phyloP scores from a whole-genome alignment of 2,888 invertebrate species.

The Bellardia pandia region DNA sequence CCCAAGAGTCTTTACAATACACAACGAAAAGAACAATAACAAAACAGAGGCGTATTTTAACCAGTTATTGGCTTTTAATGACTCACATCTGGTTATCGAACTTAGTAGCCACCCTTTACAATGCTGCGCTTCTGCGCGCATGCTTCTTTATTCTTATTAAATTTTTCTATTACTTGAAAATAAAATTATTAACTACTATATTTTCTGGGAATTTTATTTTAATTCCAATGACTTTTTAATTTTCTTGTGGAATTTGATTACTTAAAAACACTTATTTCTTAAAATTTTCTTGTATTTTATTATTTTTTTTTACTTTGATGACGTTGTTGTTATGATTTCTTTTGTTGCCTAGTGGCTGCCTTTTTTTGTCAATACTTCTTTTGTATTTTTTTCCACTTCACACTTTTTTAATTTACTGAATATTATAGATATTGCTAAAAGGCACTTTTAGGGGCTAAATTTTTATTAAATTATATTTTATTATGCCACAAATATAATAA shows the following conservation, averaged over 20 bases:
- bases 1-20: conserved; percentile 21
- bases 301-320: conserved; percentile 58
- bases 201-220: conserved; percentile 18
- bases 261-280: neutral
- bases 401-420: conserved; percentile 1
- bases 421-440: neutral
- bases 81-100: conserved; percentile 43
- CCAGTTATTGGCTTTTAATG: conserved; percentile 16
- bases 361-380: conserved; percentile 26
- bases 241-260: conserved; percentile 34
- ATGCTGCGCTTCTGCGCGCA: conserved; percentile 63
- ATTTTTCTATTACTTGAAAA: conserved; percentile 31
- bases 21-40: conserved; percentile 27
- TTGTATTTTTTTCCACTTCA: neutral
- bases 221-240: conserved; percentile 1
- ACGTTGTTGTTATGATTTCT: conserved; percentile 65
- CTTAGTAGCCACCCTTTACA: conserved; percentile 6
- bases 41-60: neutral
- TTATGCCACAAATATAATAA: conserved; percentile 28
- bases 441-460: conserved; percentile 12
- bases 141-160: conserved; percentile 32
- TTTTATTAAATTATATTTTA: conserved; percentile 39
- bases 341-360: conserved; percentile 34
- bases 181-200: neutral
- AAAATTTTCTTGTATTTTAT: conserved; percentile 17